These are phyloP conservation scores for Simalia tracyae DNA, from an alignment of 2,797 vertebrate genomes.

Conservation along the genomic window DNA sequence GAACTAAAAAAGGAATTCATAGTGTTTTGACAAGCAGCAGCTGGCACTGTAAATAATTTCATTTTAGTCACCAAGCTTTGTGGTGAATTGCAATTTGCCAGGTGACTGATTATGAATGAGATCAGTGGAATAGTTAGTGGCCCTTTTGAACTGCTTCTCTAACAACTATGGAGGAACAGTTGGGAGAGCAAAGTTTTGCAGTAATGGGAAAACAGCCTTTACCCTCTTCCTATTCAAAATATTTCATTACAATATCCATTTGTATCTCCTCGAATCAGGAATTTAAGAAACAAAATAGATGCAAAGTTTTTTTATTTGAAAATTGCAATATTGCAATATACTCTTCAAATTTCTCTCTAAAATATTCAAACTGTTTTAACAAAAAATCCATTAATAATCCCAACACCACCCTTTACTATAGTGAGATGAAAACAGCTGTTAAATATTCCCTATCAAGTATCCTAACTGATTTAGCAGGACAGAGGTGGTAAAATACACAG, in stretches of 20 bases:
- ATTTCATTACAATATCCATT: not conserved
- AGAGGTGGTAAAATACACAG: not conserved
- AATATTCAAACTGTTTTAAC: not conserved
- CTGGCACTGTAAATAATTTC: conserved; percentile 41
- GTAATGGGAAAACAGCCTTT: not conserved
- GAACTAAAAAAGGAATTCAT: conserved; percentile 35
- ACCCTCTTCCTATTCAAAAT: not conserved
- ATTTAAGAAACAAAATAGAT: not conserved
- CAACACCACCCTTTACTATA: not conserved
- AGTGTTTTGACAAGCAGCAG: conserved; percentile 29
- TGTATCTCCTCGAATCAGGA: not conserved
- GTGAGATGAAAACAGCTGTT: not conserved
- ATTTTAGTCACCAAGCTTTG: conserved; percentile 43
- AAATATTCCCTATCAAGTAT: not conserved
- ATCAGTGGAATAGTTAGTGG: conserved; percentile 33
- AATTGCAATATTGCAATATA: not conserved
- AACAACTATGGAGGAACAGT: conserved; percentile 1
- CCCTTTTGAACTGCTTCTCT: conserved; percentile 5
- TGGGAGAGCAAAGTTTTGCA: not conserved
- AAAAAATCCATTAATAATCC: not conserved
- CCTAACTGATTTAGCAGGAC: not conserved
- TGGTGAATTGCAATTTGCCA: conserved; percentile 39
- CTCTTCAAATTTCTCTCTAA: not conserved
- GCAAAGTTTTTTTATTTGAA: not conserved
- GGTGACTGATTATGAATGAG: conserved; percentile 24